Percentiles rank a stretch among this genome's conserved stretches.
phyloP scores from a whole-genome alignment of 1,140 invertebrate genomes.

The Hirudo medicinalis region DNA sequence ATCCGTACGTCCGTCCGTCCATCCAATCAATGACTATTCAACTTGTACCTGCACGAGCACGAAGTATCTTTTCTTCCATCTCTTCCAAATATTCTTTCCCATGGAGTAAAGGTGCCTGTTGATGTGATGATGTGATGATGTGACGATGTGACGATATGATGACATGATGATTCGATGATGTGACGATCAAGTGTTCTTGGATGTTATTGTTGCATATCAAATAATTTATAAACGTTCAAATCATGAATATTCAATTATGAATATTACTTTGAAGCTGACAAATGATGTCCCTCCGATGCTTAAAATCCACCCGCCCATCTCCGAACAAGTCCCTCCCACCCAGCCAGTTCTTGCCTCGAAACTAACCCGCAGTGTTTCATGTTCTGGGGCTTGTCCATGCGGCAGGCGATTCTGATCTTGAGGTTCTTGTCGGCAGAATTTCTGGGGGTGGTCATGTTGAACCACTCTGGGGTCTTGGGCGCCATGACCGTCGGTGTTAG shows the following conservation, averaged over 20 bases:
- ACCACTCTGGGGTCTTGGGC: constrained; percentile 85
- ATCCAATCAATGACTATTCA: background rate
- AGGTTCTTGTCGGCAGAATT: constrained; percentile 87
- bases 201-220: too few species aligned
- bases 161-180: too few species aligned
- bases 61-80: constrained; percentile 97
- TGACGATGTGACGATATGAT: too few species aligned
- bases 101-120: constrained; percentile 73
- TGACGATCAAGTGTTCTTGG: too few species aligned
- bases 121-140: too few species aligned
- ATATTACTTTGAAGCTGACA: too few species aligned
- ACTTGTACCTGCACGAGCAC: constrained; percentile 70
- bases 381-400: constrained; percentile 96
- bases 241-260: too few species aligned
- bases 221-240: too few species aligned
- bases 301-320: too few species aligned
- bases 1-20: background rate
- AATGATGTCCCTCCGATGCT: too few species aligned
- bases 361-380: constrained; percentile 92
- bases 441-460: constrained; percentile 87
- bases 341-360: constrained; percentile 11
- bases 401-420: constrained; percentile 88
- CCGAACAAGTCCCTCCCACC: too few species aligned
- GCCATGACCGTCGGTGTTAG: constrained; percentile 78
- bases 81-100: constrained; percentile 96